phyloP scores from a whole-genome alignment of 2,888 invertebrate species.

The Gymnocheta viridis region DNA sequence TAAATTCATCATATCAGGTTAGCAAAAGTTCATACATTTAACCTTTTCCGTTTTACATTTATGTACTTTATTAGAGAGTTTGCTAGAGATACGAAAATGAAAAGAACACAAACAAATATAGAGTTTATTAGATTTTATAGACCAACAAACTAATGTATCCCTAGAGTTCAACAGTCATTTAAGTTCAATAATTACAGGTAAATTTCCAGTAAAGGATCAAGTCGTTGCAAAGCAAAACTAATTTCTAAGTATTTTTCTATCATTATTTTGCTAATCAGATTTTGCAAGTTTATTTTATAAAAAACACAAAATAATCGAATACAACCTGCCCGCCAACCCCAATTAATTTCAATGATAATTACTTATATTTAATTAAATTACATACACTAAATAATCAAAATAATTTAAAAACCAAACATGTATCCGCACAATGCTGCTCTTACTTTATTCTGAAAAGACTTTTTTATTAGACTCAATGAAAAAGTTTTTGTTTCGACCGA shows the following conservation, averaged over 20 bases:
- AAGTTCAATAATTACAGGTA: neutral
- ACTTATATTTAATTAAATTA: neutral
- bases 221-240: neutral
- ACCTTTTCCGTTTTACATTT: slow-evolving; percentile 34
- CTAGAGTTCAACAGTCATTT: neutral
- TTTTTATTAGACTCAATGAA: neutral
- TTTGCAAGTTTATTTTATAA: neutral
- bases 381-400: neutral
- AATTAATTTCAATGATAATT: slow-evolving; percentile 6
- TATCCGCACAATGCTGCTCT: neutral
- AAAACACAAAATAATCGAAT: neutral
- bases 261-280: neutral
- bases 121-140: neutral
- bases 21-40: slow-evolving; percentile 51
- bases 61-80: neutral
- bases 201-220: neutral
- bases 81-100: neutral
- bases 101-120: neutral
- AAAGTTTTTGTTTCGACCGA: neutral
- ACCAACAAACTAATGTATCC: slow-evolving; percentile 1
- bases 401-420: neutral
- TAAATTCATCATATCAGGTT: slow-evolving; percentile 51
- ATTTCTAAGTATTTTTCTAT: neutral
- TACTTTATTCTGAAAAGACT: neutral
- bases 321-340: too few relatives aligned